These are phyloP conservation scores for Agrochola circellaris DNA, from an alignment of 2,888 invertebrate genomes.

Conservation along the genomic window DNA sequence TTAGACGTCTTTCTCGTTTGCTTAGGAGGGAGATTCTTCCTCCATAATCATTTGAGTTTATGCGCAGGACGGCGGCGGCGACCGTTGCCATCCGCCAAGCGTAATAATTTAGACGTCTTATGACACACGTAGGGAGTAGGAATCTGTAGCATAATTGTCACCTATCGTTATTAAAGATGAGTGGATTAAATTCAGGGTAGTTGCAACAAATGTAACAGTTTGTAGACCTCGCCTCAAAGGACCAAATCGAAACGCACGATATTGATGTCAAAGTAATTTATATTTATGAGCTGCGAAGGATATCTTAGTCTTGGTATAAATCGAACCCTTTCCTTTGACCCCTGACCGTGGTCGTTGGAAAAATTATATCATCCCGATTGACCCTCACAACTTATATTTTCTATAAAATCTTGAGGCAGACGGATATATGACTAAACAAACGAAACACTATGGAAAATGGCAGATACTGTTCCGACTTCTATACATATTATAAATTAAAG, in stretches of 20 bases:
- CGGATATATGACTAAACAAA: not conserved
- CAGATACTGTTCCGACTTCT: not conserved
- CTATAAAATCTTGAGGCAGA: not conserved
- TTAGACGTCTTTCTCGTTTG: constrained; percentile 20
- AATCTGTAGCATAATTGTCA: constrained; percentile 14
- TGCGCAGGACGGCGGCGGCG: not conserved
- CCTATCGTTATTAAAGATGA: constrained; percentile 5
- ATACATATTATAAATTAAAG: too few relatives aligned
- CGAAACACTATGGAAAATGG: not conserved
- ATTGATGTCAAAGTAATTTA: constrained; percentile 7
- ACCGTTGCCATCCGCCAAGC: not conserved
- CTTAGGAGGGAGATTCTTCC: constrained; percentile 2
- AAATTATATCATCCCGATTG: not conserved
- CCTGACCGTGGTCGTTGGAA: not conserved
- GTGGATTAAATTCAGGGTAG: not conserved
- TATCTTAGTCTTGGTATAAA: not conserved
- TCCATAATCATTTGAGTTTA: constrained; percentile 39
- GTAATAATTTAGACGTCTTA: constrained; percentile 30
- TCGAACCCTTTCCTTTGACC: constrained; percentile 12
- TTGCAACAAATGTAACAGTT: not conserved
- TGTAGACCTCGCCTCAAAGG: constrained; percentile 7
- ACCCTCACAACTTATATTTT: not conserved
- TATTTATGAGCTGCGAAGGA: constrained; percentile 33
- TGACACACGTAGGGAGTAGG: constrained; percentile 3
- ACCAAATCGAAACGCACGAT: not conserved